These are phyloP conservation scores for Furcifer pardalis DNA, from an alignment of 2,797 vertebrate genomes.

Conservation along the genomic window DNA sequence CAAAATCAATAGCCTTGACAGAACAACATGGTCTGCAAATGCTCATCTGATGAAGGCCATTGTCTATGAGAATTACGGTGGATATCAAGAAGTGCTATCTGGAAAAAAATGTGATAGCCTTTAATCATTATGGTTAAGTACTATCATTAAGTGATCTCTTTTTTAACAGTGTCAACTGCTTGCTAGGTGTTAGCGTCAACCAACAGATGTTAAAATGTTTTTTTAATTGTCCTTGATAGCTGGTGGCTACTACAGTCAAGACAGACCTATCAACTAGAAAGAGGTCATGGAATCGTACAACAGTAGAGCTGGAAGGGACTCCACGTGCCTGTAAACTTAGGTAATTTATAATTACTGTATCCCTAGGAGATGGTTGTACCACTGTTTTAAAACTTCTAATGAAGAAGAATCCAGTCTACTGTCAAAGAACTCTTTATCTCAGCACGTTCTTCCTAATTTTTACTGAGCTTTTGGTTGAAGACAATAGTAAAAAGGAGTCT, in stretches of 20 bases:
- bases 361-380: no score
- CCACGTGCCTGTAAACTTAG: no score
- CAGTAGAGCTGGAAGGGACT: no score
- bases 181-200: background rate
- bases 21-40: background rate
- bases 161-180: background rate
- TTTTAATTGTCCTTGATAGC: background rate
- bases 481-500: no score
- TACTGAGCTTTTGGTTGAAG: no score
- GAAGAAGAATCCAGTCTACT: no score
- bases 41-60: background rate
- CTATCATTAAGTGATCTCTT: background rate
- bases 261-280: background rate
- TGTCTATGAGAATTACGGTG: background rate
- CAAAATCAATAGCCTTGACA: background rate
- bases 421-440: no score
- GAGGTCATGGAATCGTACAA: background rate
- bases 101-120: background rate
- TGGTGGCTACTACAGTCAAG: background rate
- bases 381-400: no score
- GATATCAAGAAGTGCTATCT: background rate
- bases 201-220: background rate
- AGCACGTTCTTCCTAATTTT: no score
- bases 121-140: background rate
- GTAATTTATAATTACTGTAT: no score